Percentiles rank a stretch among this genome's conserved stretches.
phyloP scores from a whole-genome alignment of 53 echinoderm and acorn worm genomes.

The Echinarachnius parma region DNA sequence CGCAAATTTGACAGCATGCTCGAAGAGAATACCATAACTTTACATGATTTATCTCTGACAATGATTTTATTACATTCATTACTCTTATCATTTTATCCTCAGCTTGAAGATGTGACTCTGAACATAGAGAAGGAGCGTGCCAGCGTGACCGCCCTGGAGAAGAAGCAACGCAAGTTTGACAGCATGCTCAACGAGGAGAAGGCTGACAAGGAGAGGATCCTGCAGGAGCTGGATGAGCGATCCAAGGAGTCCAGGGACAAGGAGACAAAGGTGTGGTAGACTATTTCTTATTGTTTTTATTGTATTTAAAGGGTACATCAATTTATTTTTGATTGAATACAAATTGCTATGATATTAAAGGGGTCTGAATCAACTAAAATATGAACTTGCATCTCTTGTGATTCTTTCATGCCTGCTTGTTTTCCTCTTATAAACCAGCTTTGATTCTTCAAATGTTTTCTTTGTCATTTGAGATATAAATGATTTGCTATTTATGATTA shows the following conservation, averaged over 20 bases:
- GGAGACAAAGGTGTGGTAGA: conserved; percentile 79
- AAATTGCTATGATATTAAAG: no score
- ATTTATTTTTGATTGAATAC: not conserved
- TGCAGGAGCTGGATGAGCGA: conserved; percentile 72
- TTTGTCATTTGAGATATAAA: no score
- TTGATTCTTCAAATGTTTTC: no score
- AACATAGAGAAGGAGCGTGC: conserved; percentile 84
- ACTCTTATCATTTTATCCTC: not conserved
- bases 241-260: conserved; percentile 84
- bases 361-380: no score
- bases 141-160: conserved; percentile 74
- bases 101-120: conserved; percentile 83
- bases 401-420: no score
- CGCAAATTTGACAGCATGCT: conserved; percentile 89
- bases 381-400: no score
- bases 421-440: no score
- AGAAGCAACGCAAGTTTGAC: conserved; percentile 98
- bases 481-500: no score
- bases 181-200: conserved; percentile 74
- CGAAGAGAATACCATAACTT: conserved; percentile 66
- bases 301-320: not conserved
- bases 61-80: no score
- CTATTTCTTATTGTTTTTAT: not conserved
- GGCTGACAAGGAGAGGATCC: conserved; percentile 78
- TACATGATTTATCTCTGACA: no score